Base-by-base conservation (phyloP, 92 coral and sea anemone genomes). In the Meandrina meandrites region DNA sequence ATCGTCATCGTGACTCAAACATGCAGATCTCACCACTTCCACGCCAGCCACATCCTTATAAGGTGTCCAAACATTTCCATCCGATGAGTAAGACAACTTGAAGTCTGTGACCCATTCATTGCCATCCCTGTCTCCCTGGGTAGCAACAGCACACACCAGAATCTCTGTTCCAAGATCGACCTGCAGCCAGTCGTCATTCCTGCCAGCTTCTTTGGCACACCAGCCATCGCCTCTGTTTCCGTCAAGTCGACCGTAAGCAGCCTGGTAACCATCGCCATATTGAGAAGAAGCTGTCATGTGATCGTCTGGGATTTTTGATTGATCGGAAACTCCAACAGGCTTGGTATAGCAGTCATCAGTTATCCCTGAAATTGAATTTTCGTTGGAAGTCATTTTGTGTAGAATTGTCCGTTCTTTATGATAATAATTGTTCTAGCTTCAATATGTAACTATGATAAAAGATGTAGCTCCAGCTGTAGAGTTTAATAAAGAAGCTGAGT, bases 101-200 rank as follows among this genome's bases (percentile, higher is more conserved):
- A 57, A 57, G 64, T 21, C 64, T 0, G 64, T 57, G 6, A 57
- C 64, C 64, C 64, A 57, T 57, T 57, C 64, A 57, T 57, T 57
- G 8, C 64, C 64, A 57, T 57, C 18, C 18, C 64, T 57, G 22
- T 57, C 64, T 57, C 64, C 64, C 27, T 57, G 64, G 22, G 64
- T 57, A 19, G 64, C 9, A 57, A 57, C 6, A 57, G 64, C 64
- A 19, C 64, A 57, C 64, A 57, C 64, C 0, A 17, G 24, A 22
- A 57, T 57, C 24, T 0, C 3, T 67, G 5, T 10, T 28, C 73
- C 73, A 24, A 67, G 73, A 67, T 67, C 73, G 10, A 67, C 73
- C 73, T 68, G 73, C 73, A 68, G 34, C 73, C 73, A 68, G 32
- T 68, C 73, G 35, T 68, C 73, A 68, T 19, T 57, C 8, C 27